A percentile compares a stretch with the other conserved stretches of the same genome.
Conservation (phyloP, 2,888 invertebrate species). For the Keiferia lycopersicella region DNA sequence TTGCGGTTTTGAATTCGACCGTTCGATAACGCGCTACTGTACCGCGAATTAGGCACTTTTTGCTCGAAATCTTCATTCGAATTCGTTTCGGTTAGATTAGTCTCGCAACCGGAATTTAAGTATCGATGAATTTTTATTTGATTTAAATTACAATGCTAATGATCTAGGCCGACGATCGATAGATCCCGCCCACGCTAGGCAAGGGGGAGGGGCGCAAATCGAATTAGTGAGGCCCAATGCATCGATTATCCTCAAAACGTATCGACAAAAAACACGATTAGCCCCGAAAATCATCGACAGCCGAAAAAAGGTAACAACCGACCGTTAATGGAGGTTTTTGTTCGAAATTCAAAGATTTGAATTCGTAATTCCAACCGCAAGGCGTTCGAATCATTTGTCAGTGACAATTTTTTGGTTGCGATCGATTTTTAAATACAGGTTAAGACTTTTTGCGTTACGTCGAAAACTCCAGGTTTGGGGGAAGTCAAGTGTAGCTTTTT, state of each 20-base stretch:
- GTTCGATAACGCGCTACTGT: constrained; percentile 45
- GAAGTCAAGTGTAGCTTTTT: constrained; percentile 31
- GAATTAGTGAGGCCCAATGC: constrained; percentile 74
- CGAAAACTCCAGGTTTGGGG: constrained; percentile 49
- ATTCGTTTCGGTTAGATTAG: constrained; percentile 18
- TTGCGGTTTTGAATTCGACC: constrained; percentile 36
- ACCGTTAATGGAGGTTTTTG: constrained; percentile 79
- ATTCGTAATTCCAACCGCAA: constrained; percentile 80
- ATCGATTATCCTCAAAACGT: constrained; percentile 72
- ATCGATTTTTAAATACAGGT: constrained; percentile 81
- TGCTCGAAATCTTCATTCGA: neutral
- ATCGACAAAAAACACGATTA: constrained; percentile 79
- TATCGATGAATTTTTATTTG: constrained; percentile 20
- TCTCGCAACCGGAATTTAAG: constrained; percentile 14
- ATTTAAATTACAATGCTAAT: constrained; percentile 38
- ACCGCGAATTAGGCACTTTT: constrained; percentile 35
- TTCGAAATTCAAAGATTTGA: constrained; percentile 79
- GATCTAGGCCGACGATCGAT: constrained; percentile 69
- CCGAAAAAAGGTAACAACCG: constrained; percentile 75
- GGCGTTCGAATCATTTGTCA: constrained; percentile 81
- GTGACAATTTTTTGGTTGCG: constrained; percentile 80
- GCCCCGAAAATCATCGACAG: constrained; percentile 77
- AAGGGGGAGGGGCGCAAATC: constrained; percentile 74
- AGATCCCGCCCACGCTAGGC: constrained; percentile 71
- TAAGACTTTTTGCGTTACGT: constrained; percentile 54